Percentiles rank a stretch among this genome's conserved stretches.
Conservation (phyloP, 2,888 invertebrate species). For the Ophion slaviceki region DNA sequence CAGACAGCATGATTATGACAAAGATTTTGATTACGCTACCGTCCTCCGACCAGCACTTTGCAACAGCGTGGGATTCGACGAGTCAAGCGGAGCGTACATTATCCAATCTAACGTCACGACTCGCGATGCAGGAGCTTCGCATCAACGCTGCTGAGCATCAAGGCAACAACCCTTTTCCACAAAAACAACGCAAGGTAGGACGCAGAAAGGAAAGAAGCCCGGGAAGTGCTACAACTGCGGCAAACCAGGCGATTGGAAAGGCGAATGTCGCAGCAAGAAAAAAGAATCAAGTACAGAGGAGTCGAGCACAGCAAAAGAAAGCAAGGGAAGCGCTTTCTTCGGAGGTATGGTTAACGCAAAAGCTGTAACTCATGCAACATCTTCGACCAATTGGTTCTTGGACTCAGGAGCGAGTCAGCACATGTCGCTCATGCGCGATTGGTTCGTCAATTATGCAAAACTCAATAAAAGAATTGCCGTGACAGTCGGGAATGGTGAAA, state of each 20-base stretch:
- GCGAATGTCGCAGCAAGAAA: constrained; percentile 4
- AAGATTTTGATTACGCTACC: constrained; percentile 69
- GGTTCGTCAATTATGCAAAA: constrained; percentile 53
- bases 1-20: constrained; percentile 64
- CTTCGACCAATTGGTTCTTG: constrained; percentile 39
- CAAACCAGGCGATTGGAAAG: constrained; percentile 61
- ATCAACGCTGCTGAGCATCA: neutral
- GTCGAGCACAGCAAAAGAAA: neutral
- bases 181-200: constrained; percentile 3
- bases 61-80: constrained; percentile 68
- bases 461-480: constrained; percentile 23
- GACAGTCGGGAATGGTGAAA: constrained; percentile 59
- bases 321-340: constrained; percentile 8
- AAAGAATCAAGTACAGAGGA: neutral
- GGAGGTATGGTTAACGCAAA: neutral
- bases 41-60: constrained; percentile 55
- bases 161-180: constrained; percentile 12
- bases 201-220: constrained; percentile 17
- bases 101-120: constrained; percentile 47
- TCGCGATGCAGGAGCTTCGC: constrained; percentile 50
- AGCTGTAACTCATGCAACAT: neutral
- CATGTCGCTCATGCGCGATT: constrained; percentile 57
- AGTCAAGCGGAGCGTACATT: constrained; percentile 28
- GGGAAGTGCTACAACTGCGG: constrained; percentile 61
- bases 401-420: constrained; percentile 67